Percentiles rank a stretch among this genome's conserved stretches.
These are phyloP conservation scores for Sinocyclocheilus maitianheensis DNA, from an alignment of 2,113 vertebrate genomes.

Conservation along the genomic window DNA sequence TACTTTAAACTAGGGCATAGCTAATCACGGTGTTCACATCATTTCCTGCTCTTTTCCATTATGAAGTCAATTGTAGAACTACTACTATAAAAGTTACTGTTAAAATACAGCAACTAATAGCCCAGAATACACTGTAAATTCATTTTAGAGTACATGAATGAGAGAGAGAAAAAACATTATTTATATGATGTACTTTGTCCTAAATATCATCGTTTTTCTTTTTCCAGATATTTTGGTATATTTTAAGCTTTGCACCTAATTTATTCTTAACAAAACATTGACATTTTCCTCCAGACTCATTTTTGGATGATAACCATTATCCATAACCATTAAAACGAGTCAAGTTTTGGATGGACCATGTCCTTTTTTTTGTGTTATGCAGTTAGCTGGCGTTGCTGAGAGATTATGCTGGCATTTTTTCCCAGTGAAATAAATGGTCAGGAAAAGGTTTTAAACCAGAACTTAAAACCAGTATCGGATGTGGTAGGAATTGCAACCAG, in stretches of 20 bases:
- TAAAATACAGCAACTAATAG: not conserved
- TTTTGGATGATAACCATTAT: not conserved
- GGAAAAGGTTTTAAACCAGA: not conserved
- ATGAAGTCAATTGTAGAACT: not conserved
- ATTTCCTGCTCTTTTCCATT: not conserved
- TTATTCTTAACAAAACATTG: conserved; percentile 5
- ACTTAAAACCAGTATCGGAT: not conserved
- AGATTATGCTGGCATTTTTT: conserved; percentile 59
- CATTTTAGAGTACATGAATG: not conserved
- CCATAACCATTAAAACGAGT: conserved; percentile 44
- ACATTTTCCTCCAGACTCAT: not conserved
- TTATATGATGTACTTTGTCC: not conserved
- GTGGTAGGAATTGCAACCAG: conserved; percentile 27
- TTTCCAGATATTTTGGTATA: not conserved
- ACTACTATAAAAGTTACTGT: not conserved
- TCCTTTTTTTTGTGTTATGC: conserved; percentile 58
- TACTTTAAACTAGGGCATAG: not conserved
- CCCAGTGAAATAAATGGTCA: not conserved
- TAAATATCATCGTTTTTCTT: not conserved
- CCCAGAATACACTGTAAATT: not conserved
- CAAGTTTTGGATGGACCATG: conserved; percentile 58
- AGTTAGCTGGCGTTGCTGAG: conserved; percentile 61
- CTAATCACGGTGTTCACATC: not conserved
- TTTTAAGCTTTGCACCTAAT: not conserved
- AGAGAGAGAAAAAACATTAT: not conserved